Base-by-base conservation (phyloP, 2,797 vertebrate genomes). In the Gymnothorax reevesii region DNA sequence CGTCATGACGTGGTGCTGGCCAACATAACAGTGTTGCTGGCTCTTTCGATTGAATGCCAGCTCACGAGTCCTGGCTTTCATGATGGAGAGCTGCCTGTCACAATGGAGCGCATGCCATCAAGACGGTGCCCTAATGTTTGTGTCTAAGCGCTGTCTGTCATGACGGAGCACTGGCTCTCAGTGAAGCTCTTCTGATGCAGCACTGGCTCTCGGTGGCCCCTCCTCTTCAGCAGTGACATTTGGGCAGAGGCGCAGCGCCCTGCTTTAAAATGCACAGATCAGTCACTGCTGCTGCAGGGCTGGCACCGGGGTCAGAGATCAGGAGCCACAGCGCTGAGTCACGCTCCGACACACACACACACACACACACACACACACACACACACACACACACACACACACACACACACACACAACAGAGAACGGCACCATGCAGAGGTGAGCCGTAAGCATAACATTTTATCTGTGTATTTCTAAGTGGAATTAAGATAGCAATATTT, bases 351-450 rank as follows among this genome's bases (percentile, higher is more conserved):
- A 2, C 54, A n/a, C 80, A 83, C 80, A 83, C 80, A 83, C 57
- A 27, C 55, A 83, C 82, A n/a, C 60, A 54, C 83, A 54, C 42
- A 71, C 83, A 71, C 64, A 84, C 83, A 71, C 83, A 84, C 64
- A 84, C 64, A 57, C 83, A 84, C 83, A 84, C 83, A 84, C 83
- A 73, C 83, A 84, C 83, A 69, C 83, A 84, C 60, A 69, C 83
- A 84, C 62, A 69, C 83, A 84, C 84, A 12, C 54, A 75, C 69
- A 2, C 59, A 66, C 33, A 22, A 42, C 33, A 42, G 33, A 42
- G 33, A 42, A 42, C 33, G 33, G 33, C 33, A 42, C 33, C 33
- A 42, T 42, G 33, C 33, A 42, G 33, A 2, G 33, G 33, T 42
- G 33, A 42, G 33, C 33, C 33, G 33, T 42, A 42, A 42, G 33